Conservation (phyloP, 2,888 invertebrate genomes). For the Cheilosia scutellata region DNA sequence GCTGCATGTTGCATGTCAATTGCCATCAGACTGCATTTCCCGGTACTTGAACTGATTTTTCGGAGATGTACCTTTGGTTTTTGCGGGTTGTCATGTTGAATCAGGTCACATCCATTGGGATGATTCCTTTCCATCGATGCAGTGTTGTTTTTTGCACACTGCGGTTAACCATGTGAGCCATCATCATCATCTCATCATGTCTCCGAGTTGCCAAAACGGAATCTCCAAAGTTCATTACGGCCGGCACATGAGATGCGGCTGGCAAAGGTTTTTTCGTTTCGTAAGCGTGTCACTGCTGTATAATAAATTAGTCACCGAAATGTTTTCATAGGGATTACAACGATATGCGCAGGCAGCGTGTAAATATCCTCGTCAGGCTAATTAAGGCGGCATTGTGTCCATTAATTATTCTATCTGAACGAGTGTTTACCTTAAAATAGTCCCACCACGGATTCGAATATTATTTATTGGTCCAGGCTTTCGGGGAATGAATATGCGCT, state of each 20-base stretch:
- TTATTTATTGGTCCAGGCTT: conserved; percentile 59
- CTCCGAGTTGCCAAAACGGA: background rate
- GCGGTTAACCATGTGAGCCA: conserved; percentile 42
- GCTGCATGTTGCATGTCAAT: conserved; percentile 66
- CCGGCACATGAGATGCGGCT: background rate
- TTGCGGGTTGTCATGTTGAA: conserved; percentile 68
- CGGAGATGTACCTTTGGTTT: conserved; percentile 28
- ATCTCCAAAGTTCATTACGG: conserved; percentile 39
- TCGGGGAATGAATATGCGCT: conserved; percentile 20
- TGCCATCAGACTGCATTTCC: conserved; percentile 66
- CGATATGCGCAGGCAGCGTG: conserved; percentile 45
- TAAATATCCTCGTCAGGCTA: conserved; percentile 62
- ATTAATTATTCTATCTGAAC: conserved; percentile 63
- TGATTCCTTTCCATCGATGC: conserved; percentile 7
- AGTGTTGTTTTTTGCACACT: background rate
- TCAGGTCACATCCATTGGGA: conserved; percentile 63
- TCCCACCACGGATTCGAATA: conserved; percentile 62
- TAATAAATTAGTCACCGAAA: conserved; percentile 64
- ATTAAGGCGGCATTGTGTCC: conserved; percentile 62
- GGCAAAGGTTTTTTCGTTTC: conserved; percentile 1
- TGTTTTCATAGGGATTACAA: conserved; percentile 63
- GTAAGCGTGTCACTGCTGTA: conserved; percentile 31
- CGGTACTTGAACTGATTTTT: conserved; percentile 59
- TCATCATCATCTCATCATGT: background rate
- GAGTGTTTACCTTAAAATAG: conserved; percentile 60